Base-by-base conservation (phyloP, 1,140 invertebrate species). In the Mercenaria mercenaria region DNA sequence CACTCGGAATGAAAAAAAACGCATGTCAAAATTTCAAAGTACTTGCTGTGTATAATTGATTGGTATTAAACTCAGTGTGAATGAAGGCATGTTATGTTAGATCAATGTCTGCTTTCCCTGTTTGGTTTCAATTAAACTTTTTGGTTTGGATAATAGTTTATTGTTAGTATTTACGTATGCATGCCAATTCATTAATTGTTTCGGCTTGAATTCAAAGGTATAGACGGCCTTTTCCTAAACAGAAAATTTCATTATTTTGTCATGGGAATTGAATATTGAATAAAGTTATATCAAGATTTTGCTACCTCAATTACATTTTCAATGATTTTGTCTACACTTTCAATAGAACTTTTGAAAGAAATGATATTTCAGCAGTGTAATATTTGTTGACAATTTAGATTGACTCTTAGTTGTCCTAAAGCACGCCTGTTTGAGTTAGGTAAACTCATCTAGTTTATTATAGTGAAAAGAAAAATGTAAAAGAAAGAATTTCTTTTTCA, bases 231-330 rank as follows among this genome's bases (percentile, higher is more conserved):
- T 64, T 64, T 64, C 26, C 52, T 29, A 29, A 29, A n/a, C 6
- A 64, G 26, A 64, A 72, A 72, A 29, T 72, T 72, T 37, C 67
- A 72, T 39, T 72, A 41, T 39, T 72, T 20, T 72, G 67, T 39
- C 67, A 72, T 72, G 67, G 67, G 67, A 72, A 72, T 39, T 72
- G 67, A 72, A 39, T 39, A 72, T 10, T 39, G 26, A 64, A 64
- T 64, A 64, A n/a, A 64, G 59, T 29, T 29, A 29, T 64, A 29
- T 64, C 59, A 64, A 64, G 6, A 29, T 10, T 64, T 64, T 64
- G 10, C n/a, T 29, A 64, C 59, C 59, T 64, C 4, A 3, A 59
- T 23, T 59, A 15, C 23, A n/a, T 6, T 59, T 59, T 59, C 15
- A 59, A 59, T 59, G 20, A n/a, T 59, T 4, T 18, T 59, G 15